Evolutionary conservation across 2,113 vertebrate genomes (phyloP).

Genomic region (Hippotragus niger): DNA sequence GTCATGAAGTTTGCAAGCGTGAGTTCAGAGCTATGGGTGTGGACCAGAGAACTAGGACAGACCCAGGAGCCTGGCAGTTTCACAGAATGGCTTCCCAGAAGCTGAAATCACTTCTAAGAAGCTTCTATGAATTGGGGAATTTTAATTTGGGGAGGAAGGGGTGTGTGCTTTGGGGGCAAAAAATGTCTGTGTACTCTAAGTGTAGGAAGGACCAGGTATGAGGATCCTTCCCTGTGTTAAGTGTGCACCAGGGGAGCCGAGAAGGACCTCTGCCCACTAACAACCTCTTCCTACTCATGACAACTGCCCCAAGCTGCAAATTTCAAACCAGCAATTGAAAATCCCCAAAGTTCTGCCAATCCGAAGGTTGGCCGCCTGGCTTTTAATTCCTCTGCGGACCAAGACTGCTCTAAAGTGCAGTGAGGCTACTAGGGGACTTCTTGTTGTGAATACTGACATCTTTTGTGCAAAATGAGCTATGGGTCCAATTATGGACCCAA

Average conservation of each 20-base stretch:
- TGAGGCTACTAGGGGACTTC: background rate
- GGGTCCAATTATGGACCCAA: rapidly evolving
- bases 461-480: rapidly evolving
- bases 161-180: rapidly evolving
- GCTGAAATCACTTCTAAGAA: background rate
- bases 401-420: rapidly evolving
- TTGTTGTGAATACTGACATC: rapidly evolving
- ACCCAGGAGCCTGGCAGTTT: rapidly evolving
- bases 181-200: rapidly evolving
- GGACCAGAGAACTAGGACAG: too few relatives aligned
- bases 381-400: background rate
- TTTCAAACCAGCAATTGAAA: background rate
- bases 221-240: too few relatives aligned
- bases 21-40: rapidly evolving
- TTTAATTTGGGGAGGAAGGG: background rate
- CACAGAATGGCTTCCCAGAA: background rate
- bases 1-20: background rate
- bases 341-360: too few relatives aligned
- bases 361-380: background rate
- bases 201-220: rapidly evolving
- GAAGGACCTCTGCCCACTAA: rapidly evolving
- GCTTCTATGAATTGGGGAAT: background rate
- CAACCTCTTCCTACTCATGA: background rate
- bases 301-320: background rate
- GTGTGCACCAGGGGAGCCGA: rapidly evolving